These are phyloP conservation scores for Carlito syrichta DNA, from an alignment of 2,113 vertebrate species.

Conservation along the genomic window DNA sequence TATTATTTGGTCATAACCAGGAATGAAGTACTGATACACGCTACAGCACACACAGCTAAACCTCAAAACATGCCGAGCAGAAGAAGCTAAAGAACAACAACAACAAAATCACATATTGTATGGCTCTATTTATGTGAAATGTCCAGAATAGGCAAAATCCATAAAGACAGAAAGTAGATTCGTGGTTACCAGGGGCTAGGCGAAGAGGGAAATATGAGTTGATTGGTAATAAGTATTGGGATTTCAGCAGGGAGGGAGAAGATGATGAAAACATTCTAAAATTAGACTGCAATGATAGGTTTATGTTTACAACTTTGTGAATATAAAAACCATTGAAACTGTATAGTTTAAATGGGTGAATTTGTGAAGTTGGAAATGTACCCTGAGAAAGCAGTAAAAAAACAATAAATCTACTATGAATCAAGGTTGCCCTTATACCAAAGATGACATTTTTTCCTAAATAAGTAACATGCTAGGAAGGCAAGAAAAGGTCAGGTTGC, in stretches of 20 bases:
- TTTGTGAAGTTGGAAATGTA: not conserved
- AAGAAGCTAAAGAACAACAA: not conserved
- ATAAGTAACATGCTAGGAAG: not conserved
- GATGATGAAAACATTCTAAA: not conserved
- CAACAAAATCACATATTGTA: fast-evolving
- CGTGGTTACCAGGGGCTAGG: fast-evolving
- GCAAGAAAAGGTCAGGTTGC: not conserved
- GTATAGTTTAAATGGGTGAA: not conserved
- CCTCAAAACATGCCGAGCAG: not conserved
- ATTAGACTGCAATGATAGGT: not conserved
- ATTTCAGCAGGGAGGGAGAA: fast-evolving
- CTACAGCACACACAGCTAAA: fast-evolving
- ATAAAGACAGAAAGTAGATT: not conserved
- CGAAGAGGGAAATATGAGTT: fast-evolving
- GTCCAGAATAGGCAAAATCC: not conserved
- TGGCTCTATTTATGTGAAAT: not conserved
- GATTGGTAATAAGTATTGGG: not conserved
- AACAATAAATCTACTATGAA: not conserved
- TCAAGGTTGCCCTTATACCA: not conserved
- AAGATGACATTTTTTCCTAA: not conserved
- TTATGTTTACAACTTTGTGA: not conserved
- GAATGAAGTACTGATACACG: not conserved
- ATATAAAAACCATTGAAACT: not conserved
- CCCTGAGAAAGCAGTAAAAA: not conserved
- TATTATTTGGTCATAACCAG: not conserved